phyloP scores from a whole-genome alignment of 2,888 invertebrate species.

The Scrobipalpa costella region DNA sequence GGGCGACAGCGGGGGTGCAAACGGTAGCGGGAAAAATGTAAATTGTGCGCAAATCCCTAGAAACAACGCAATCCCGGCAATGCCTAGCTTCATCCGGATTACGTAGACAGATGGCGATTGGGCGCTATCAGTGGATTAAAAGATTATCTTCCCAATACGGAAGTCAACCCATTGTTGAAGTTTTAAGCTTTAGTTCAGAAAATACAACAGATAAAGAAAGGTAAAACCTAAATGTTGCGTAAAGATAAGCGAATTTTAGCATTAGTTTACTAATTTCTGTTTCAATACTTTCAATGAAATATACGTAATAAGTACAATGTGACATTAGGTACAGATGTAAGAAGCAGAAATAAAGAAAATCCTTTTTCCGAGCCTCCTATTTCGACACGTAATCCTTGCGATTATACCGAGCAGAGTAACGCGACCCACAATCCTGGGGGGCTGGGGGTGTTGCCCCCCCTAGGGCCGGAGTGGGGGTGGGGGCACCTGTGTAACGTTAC shows the following conservation, averaged over 20 bases:
- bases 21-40: conserved; percentile 53
- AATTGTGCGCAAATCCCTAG: conserved; percentile 54
- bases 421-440: conserved; percentile 46
- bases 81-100: conserved; percentile 33
- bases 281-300: not conserved
- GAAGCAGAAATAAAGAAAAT: not conserved
- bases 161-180: conserved; percentile 4
- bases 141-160: conserved; percentile 2
- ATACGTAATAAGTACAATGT: not conserved
- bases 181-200: not conserved
- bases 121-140: conserved; percentile 17
- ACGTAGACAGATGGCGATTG: conserved; percentile 30
- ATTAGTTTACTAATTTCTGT: not conserved
- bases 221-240: not conserved
- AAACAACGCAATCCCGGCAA: conserved; percentile 46
- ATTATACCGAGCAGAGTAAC: conserved; percentile 47
- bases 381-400: conserved; percentile 61
- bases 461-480: conserved; percentile 41
- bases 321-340: not conserved
- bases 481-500: conserved; percentile 71
- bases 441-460: conserved; percentile 23
- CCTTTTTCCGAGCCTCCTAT: conserved; percentile 14
- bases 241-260: not conserved
- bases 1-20: conserved; percentile 13
- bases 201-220: not conserved